phyloP scores from a whole-genome alignment of 2,888 invertebrate genomes.

The Drosophila tripunctata region DNA sequence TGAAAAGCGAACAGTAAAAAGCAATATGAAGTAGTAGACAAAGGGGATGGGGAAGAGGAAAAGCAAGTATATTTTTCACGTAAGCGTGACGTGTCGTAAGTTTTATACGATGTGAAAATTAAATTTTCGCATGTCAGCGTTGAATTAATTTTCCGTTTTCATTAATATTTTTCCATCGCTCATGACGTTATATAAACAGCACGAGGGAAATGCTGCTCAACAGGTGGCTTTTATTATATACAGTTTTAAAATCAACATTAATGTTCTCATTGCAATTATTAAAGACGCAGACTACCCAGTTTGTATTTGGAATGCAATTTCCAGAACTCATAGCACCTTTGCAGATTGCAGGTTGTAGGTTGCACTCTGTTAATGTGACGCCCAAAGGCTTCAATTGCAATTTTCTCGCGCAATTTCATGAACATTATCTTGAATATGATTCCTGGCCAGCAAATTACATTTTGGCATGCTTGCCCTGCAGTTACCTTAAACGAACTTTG shows the following conservation, averaged over 20 bases:
- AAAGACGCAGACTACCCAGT: neutral
- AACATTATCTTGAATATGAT: slow-evolving; percentile 23
- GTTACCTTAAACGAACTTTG: slow-evolving; percentile 52
- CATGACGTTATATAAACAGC: slow-evolving; percentile 25
- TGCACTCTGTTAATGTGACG: neutral
- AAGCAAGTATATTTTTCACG: slow-evolving; percentile 42
- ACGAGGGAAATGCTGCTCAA: slow-evolving; percentile 13
- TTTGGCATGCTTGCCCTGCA: slow-evolving; percentile 51
- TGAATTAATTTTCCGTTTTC: slow-evolving; percentile 55
- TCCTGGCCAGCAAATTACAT: slow-evolving; percentile 53
- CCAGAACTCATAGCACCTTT: neutral
- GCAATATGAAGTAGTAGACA: slow-evolving; percentile 1
- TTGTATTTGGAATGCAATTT: neutral
- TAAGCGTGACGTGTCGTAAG: slow-evolving; percentile 52
- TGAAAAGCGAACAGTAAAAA: slow-evolving; percentile 30
- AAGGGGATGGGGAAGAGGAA: slow-evolving; percentile 17
- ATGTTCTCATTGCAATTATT: neutral
- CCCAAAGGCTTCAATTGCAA: slow-evolving; percentile 26
- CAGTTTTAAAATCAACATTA: neutral
- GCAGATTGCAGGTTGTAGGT: too few relatives aligned
- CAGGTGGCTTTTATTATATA: slow-evolving; percentile 27
- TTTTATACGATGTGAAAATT: slow-evolving; percentile 64
- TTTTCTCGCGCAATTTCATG: slow-evolving; percentile 27
- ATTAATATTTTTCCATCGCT: neutral
- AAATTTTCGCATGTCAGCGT: slow-evolving; percentile 72